These are phyloP conservation scores for Phenganax subtilis DNA, from an alignment of 92 coral and sea anemone species.

Conservation along the genomic window DNA sequence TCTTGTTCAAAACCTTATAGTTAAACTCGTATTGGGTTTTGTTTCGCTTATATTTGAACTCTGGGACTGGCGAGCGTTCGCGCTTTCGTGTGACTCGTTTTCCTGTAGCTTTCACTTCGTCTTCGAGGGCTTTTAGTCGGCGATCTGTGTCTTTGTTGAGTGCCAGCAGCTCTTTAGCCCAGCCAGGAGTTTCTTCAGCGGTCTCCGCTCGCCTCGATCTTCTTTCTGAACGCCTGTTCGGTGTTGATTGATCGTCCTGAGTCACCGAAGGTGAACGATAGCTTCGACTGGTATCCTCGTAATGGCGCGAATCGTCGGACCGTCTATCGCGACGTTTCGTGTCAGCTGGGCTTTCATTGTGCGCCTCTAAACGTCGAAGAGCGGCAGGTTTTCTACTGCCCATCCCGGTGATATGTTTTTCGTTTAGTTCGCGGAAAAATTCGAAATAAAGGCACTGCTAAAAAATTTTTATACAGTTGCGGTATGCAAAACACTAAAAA, in stretches of 20 bases:
- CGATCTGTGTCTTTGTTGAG: constrained; percentile 5
- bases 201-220: neutral
- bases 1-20: constrained; percentile 13
- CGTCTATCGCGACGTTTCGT: neutral
- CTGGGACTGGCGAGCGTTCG: constrained; percentile 25
- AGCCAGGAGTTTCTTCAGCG: neutral
- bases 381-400: neutral
- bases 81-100: constrained; percentile 11
- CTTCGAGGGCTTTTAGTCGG: neutral
- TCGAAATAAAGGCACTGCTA: constrained; percentile 14
- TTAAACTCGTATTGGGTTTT: constrained; percentile 34
- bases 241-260: neutral
- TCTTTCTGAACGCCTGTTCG: neutral
- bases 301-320: neutral
- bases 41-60: constrained; percentile 25
- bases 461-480: neutral
- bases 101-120: constrained; percentile 3
- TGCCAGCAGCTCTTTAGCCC: constrained; percentile 3
- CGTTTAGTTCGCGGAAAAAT: neutral
- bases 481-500: too few species aligned
- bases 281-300: too few species aligned
- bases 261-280: neutral
- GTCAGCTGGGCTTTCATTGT: neutral
- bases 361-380: neutral
- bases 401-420: neutral